Evolutionary conservation across 2,113 vertebrate species (phyloP), one percentile per base, ranked within the genome.

Genomic region (Chaenocephalus aceratus): DNA sequence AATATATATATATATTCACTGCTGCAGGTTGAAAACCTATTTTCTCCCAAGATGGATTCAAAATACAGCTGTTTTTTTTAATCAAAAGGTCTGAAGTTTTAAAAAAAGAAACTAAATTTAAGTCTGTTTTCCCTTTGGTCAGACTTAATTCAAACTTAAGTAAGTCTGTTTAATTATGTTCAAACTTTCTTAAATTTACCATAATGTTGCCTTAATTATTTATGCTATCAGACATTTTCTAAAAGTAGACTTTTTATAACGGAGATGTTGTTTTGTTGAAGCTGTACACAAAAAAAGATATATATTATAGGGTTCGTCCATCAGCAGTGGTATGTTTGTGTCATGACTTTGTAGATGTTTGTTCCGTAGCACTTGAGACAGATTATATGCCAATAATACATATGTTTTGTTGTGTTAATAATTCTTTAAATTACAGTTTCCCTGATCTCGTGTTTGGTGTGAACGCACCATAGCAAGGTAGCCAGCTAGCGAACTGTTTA

Each of bases 281-380:
- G 23, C 44, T n/a, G 2, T n/a, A 36, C 16, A 41, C 60, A 12
- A 10, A 48, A 21, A 59, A 63, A 62, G 14, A 56, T 0, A 36
- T 5, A 18, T 8, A 54, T 11, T 41, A 13, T 59, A 75, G 21
- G 45, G 51, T 51, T 83, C 0, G 26, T 64, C 64, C 72, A 26
- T 62, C 81, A 69, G 82, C 84, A 65, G 83, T 21, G 56, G 49
- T 65, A 61, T 65, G 71, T 75, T 65, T 18, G 54, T 77, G 68
- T 80, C 75, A 70, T 49, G 61, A 72, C 67, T 67, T 72, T 84
- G 72, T 83, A 89, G 76, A 80, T 83, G 67, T 85, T 84, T 86
- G 85, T 89, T 89, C 61, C 23, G 72, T 75, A 90, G 88, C 90
- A 91, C 86, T 90, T 92, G 80, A 87, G 78, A 83, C 53, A 48